Evolutionary conservation across 2,113 vertebrate species (phyloP).

Genomic region (Gobio gobio): DNA sequence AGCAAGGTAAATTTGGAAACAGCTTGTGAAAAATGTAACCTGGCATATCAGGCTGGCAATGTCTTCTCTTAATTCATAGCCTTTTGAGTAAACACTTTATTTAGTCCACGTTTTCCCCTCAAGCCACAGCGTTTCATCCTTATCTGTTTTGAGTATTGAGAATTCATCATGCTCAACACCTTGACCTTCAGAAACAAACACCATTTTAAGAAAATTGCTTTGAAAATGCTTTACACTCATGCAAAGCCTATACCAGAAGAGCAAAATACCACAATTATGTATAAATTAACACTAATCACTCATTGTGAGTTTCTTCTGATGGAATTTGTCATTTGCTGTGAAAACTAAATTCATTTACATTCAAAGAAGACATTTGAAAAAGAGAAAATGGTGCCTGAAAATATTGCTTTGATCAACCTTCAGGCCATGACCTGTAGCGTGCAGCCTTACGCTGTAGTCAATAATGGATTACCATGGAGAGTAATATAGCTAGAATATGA

Average conservation of each 20-base stretch:
- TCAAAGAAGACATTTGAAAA: constrained; percentile 12
- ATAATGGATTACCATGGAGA: constrained; percentile 50
- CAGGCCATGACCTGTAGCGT: constrained; percentile 27
- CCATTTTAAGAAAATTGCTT: neutral
- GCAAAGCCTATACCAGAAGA: neutral
- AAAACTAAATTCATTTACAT: neutral
- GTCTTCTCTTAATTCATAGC: neutral
- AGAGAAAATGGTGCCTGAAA: neutral
- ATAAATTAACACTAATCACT: neutral
- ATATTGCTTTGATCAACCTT: constrained; percentile 34
- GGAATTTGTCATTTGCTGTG: neutral
- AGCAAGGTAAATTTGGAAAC: neutral
- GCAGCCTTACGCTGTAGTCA: constrained; percentile 44
- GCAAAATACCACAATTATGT: neutral
- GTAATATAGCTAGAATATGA: constrained; percentile 45
- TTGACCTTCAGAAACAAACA: neutral
- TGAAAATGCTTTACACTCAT: neutral
- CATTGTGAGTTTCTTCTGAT: neutral
- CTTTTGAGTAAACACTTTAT: constrained; percentile 11
- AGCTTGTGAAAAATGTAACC: neutral
- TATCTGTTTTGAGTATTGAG: neutral
- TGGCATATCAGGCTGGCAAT: neutral
- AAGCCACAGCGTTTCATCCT: neutral
- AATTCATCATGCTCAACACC: neutral
- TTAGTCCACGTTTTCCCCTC: neutral